Conservation (phyloP, 2,797 vertebrate genomes). For the Characodon lateralis region DNA sequence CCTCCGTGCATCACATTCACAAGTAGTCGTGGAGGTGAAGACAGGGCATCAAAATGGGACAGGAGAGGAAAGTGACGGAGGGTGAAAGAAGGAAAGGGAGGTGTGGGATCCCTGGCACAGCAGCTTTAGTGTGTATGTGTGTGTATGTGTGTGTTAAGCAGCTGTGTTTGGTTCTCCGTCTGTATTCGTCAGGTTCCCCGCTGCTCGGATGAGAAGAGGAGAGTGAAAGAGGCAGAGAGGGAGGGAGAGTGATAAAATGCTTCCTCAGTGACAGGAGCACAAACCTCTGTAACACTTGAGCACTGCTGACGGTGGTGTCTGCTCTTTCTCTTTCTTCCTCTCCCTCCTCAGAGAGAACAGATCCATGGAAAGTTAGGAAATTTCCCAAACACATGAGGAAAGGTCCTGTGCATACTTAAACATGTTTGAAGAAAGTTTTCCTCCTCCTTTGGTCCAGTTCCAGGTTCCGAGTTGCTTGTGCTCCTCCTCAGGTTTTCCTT, state of each 20-base stretch:
- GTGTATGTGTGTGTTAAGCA: slow-evolving; percentile 41
- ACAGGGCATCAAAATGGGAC: slow-evolving; percentile 50
- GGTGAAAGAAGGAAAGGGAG: slow-evolving; percentile 48
- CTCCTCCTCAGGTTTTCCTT: slow-evolving; percentile 37
- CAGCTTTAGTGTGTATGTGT: slow-evolving; percentile 16
- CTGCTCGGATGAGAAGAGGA: slow-evolving; percentile 53
- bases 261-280: slow-evolving; percentile 49
- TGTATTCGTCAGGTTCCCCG: slow-evolving; percentile 58
- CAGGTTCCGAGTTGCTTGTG: slow-evolving; percentile 18
- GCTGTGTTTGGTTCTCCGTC: slow-evolving; percentile 65
- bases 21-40: slow-evolving; percentile 59
- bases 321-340: slow-evolving; percentile 48
- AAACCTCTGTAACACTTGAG: slow-evolving; percentile 56
- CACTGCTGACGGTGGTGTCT: slow-evolving; percentile 41
- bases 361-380: slow-evolving; percentile 66
- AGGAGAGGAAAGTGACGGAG: slow-evolving; percentile 34
- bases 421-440: slow-evolving; percentile 59
- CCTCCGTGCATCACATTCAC: slow-evolving; percentile 43
- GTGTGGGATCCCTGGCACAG: slow-evolving; percentile 44
- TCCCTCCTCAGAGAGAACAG: slow-evolving; percentile 38
- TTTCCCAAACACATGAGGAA: slow-evolving; percentile 20
- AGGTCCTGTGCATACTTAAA: slow-evolving; percentile 20
- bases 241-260: slow-evolving; percentile 43
- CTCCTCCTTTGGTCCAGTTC: slow-evolving; percentile 36
- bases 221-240: slow-evolving; percentile 18